Evolutionary conservation across 2,113 vertebrate species (phyloP).

Genomic region (Tautogolabrus adspersus): DNA sequence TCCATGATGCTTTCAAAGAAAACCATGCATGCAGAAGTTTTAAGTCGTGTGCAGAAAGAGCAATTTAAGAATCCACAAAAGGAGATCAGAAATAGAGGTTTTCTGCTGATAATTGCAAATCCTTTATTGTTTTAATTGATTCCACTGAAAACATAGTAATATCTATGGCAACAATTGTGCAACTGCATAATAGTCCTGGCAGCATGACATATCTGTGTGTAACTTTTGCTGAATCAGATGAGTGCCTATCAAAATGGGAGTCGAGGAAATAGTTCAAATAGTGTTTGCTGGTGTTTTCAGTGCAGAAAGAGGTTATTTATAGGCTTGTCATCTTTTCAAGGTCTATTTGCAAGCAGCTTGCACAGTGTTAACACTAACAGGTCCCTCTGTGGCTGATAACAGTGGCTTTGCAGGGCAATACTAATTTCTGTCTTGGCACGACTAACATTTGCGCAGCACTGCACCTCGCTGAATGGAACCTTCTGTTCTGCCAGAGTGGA

Average conservation of each 20-base stretch:
- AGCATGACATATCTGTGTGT: background rate
- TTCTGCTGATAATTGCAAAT: background rate
- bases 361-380: constrained; percentile 38
- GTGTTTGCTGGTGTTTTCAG: background rate
- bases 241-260: background rate
- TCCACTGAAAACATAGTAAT: background rate
- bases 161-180: background rate
- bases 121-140: background rate
- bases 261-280: background rate
- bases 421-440: constrained; percentile 74
- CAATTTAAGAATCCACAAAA: background rate
- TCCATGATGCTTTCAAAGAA: background rate
- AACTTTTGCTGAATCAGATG: background rate
- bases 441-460: constrained; percentile 70
- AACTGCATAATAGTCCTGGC: background rate
- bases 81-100: background rate
- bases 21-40: background rate
- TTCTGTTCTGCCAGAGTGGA: constrained; percentile 69
- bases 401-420: constrained; percentile 61
- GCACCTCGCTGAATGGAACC: constrained; percentile 67
- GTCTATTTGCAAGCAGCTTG: constrained; percentile 30
- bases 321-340: constrained; percentile 10
- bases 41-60: background rate
- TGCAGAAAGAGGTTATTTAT: constrained; percentile 25
- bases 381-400: constrained; percentile 69